A percentile compares a stretch with the other conserved stretches of the same genome.
These are phyloP conservation scores for Tetrax tetrax DNA, from an alignment of 2,113 vertebrate species.

Conservation along the genomic window DNA sequence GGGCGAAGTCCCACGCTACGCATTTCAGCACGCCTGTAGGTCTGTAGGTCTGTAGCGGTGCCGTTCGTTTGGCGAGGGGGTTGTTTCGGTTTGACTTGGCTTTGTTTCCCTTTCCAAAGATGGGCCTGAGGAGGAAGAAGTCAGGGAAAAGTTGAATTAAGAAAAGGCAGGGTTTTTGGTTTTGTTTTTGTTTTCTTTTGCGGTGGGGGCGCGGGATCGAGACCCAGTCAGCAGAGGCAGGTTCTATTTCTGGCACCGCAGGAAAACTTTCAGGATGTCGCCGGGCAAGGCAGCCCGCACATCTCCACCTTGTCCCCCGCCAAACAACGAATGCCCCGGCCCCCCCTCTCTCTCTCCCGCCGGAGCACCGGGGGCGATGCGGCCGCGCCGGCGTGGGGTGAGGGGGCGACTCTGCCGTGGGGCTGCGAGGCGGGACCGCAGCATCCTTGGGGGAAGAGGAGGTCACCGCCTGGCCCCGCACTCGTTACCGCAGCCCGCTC, in stretches of 20 bases:
- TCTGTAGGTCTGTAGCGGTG: neutral
- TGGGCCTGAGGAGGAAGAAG: neutral
- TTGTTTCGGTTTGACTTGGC: neutral
- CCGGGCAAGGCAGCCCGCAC: neutral
- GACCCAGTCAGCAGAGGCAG: slow-evolving; percentile 14
- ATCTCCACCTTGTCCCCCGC: neutral
- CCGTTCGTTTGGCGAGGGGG: rapidly evolving
- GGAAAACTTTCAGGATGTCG: slow-evolving; percentile 17
- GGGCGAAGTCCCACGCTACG: neutral
- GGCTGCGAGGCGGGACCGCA: neutral
- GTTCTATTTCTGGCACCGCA: slow-evolving; percentile 48
- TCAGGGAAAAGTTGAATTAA: neutral
- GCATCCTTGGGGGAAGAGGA: neutral
- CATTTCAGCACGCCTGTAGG: neutral
- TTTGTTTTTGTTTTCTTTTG: too few species aligned
- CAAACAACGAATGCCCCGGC: neutral
- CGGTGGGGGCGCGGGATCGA: neutral
- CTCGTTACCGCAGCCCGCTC: neutral
- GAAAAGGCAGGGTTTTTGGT: neutral
- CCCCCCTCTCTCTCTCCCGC: neutral
- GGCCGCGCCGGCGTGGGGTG: neutral
- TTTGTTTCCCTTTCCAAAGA: neutral
- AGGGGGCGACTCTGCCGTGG: neutral
- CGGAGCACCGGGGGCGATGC: neutral
- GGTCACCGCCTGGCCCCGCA: neutral